A percentile compares a stretch with the other conserved stretches of the same genome.
These are phyloP conservation scores for Acromyrmex charruanus DNA, from an alignment of 1,140 invertebrate species.

Conservation along the genomic window DNA sequence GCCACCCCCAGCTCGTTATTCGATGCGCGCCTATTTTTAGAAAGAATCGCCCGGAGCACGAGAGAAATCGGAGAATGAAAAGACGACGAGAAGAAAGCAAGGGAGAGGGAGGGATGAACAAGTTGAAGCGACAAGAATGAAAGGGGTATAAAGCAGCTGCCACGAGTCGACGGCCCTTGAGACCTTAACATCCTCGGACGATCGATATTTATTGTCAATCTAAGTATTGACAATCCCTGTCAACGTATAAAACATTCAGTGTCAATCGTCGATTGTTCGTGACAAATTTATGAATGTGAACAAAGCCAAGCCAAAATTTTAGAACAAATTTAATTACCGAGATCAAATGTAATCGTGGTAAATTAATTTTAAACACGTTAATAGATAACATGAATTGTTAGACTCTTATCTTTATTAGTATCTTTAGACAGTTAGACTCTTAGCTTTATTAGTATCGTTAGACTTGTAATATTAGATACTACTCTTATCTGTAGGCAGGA, in stretches of 20 bases:
- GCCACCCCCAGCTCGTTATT: constrained; percentile 75
- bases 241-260: neutral
- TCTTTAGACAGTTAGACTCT: neutral
- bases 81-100: constrained; percentile 30
- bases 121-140: constrained; percentile 17
- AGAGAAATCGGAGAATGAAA: constrained; percentile 42
- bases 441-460: neutral
- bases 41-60: constrained; percentile 65
- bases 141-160: constrained; percentile 34
- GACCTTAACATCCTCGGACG: neutral
- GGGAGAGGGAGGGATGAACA: neutral
- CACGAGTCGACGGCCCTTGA: constrained; percentile 23
- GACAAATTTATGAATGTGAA: neutral
- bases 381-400: too few species aligned
- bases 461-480: neutral
- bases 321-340: neutral
- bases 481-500: neutral
- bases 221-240: constrained; percentile 31
- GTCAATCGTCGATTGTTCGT: constrained; percentile 4
- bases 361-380: neutral
- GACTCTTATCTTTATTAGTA: neutral
- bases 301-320: neutral
- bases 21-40: constrained; percentile 84
- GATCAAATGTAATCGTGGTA: neutral
- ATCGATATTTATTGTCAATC: constrained; percentile 59